Evolutionary conservation across 2,888 invertebrate species (phyloP), one percentile per base, ranked within the genome.

Genomic region (Tigriopus californicus): DNA sequence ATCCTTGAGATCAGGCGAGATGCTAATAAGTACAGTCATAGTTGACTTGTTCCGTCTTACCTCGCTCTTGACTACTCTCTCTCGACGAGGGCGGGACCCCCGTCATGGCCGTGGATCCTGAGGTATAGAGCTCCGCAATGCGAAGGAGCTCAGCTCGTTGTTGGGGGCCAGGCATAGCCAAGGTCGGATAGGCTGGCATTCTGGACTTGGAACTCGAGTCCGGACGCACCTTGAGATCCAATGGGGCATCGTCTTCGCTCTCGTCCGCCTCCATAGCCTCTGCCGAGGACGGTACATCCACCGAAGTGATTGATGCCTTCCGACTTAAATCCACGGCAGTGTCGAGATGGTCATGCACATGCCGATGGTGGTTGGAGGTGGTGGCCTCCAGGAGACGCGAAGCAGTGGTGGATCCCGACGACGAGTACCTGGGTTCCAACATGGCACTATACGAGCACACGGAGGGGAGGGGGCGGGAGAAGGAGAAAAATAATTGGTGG

Each of bases 261-360:
- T 54, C 54, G 12, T 54, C 54, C 11, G 20, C 18, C 12, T 54
- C 54, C 6, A 18, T 25, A n/a, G 20, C 33, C 18, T 41, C 40
- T 8, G 33, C 54, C 11, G 40, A 15, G 18, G 18, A n/a, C n/a
- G n/a, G 18, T 12, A 51, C 41, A 15, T 33, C 54, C 41, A 18
- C 18, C 13, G 54, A 41, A 13, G n/a, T 24, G 22, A 22, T 18
- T 8, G 22, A 24, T 2, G 54, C 25, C 41, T 54, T 54, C 12
- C 54, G 54, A 18, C 54, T 54, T 2, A 54, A 41, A 22, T 54
- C 54, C n/a, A 54, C 54, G 40, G 54, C 54, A 8, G 54, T 54
- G 13, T 54, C 54, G 6, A 54, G 41, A n/a, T 18, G 15, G 10
- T 18, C 44, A 10, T 44, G 44, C 4, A 33, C 33, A 20, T 52